Evolutionary conservation across 2,113 vertebrate species (phyloP).

Genomic region (Oreotrochilus melanogaster): DNA sequence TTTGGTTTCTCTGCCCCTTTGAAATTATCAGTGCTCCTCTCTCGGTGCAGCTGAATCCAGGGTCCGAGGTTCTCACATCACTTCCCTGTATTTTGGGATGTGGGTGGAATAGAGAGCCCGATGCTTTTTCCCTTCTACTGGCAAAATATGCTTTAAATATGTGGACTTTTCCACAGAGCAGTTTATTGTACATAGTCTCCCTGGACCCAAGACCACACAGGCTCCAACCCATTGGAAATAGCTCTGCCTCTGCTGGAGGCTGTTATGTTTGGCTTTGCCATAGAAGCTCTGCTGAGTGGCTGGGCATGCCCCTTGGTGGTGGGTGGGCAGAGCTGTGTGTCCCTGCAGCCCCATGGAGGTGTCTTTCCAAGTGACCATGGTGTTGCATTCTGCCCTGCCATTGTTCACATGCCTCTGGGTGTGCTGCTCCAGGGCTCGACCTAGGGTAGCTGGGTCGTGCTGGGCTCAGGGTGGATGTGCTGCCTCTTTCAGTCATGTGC

Average conservation of each 20-base stretch:
- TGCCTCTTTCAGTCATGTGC: accelerated
- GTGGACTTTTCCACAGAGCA: conserved; percentile 55
- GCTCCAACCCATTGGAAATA: conserved; percentile 16
- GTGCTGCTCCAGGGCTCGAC: not conserved
- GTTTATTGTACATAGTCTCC: conserved; percentile 46
- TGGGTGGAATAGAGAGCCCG: not conserved
- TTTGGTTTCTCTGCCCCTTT: not conserved
- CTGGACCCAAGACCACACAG: conserved; percentile 51
- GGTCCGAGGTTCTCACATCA: accelerated
- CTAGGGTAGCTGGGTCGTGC: not conserved
- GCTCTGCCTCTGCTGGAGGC: conserved; percentile 25
- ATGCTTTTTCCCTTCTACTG: conserved; percentile 34
- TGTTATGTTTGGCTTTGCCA: conserved; percentile 24
- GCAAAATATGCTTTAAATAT: conserved; percentile 48
- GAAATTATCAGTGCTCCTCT: not conserved
- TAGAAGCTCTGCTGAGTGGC: not conserved
- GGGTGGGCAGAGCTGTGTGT: not conserved
- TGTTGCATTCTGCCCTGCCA: accelerated
- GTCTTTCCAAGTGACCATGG: not conserved
- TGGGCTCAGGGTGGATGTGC: not conserved
- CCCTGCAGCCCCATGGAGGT: not conserved
- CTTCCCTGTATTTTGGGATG: not conserved
- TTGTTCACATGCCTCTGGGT: not conserved
- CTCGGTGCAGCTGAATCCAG: accelerated
- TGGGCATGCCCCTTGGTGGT: not conserved